Evolutionary conservation across 2,888 invertebrate species (phyloP).

Genomic region (Brachynemurus nebulosus): DNA sequence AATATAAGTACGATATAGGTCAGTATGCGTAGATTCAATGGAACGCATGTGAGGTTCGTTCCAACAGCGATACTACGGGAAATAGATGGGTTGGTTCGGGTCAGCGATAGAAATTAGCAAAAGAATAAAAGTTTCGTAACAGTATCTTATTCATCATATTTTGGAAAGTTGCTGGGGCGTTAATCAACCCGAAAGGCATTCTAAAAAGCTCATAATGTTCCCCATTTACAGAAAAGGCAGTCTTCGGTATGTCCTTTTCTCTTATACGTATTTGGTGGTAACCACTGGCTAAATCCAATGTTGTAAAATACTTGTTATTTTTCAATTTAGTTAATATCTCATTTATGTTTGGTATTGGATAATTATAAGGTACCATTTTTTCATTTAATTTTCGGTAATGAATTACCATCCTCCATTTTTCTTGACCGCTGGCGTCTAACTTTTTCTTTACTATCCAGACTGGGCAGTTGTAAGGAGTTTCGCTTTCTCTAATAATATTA

Average conservation of each 20-base stretch:
- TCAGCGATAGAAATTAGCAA: too few species aligned
- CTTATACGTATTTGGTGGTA: not conserved
- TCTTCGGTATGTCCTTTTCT: not conserved
- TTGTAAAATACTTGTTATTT: not conserved
- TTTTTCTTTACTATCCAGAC: too few species aligned
- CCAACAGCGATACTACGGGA: too few species aligned
- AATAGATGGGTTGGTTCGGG: too few species aligned
- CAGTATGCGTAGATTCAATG: too few species aligned
- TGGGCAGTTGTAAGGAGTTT: too few species aligned
- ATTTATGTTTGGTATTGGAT: not conserved
- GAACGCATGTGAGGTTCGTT: too few species aligned
- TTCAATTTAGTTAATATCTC: not conserved
- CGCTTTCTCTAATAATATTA: too few species aligned
- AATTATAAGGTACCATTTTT: not conserved
- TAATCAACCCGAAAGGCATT: not conserved
- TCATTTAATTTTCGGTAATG: not conserved
- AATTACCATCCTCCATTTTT: not conserved
- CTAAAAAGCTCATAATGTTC: not conserved
- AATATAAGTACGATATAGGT: too few species aligned
- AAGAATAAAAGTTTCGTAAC: too few species aligned
- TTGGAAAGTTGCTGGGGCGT: not conserved
- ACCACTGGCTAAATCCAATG: not conserved
- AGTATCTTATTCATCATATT: not conserved
- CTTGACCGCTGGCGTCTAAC: not conserved
- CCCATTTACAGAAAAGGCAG: not conserved